A percentile compares a stretch with the other conserved stretches of the same genome.
phyloP scores from a whole-genome alignment of 2,113 vertebrate genomes.

The Nothocercus julius region DNA sequence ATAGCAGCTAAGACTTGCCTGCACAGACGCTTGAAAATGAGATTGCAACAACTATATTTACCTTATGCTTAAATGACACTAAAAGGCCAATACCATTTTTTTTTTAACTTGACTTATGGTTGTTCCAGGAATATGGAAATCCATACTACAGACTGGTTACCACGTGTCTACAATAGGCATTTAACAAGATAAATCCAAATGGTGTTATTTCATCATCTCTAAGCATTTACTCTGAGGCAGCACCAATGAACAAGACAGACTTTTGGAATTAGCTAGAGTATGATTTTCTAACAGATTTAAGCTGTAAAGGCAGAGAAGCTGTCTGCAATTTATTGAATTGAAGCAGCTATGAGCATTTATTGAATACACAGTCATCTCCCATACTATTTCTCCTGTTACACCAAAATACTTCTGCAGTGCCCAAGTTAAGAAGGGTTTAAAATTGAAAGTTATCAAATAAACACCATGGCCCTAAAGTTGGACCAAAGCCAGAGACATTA shows the following conservation, averaged over 20 bases:
- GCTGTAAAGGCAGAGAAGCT: background rate
- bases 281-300: background rate
- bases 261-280: background rate
- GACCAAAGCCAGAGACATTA: background rate
- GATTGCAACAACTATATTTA: background rate
- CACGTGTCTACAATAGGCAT: background rate
- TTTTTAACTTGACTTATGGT: background rate
- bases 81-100: background rate
- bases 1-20: background rate
- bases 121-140: background rate
- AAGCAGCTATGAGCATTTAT: background rate
- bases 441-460: conserved; percentile 6
- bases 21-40: background rate
- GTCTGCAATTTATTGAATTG: background rate
- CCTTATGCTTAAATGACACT: background rate
- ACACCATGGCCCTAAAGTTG: background rate
- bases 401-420: background rate
- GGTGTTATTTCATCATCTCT: background rate
- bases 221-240: background rate
- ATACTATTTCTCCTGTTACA: background rate
- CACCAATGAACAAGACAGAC: background rate
- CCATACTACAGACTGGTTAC: background rate
- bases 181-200: background rate
- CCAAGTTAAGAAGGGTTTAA: background rate
- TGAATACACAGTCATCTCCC: background rate